These are phyloP conservation scores for Mormyrops boulengeri DNA, from an alignment of 2,797 vertebrate genomes.

Conservation along the genomic window DNA sequence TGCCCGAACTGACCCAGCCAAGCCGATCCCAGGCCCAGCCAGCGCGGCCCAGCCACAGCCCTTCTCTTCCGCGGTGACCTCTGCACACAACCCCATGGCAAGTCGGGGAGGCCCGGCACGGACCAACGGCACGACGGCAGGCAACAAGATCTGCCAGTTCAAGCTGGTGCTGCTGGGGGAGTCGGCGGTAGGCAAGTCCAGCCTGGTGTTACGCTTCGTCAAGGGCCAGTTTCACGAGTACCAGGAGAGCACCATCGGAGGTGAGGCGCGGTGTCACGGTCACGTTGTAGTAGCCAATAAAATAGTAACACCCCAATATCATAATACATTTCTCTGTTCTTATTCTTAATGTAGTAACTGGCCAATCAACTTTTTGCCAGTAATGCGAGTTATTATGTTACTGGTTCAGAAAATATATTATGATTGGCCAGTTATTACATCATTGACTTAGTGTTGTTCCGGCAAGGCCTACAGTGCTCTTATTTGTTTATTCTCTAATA, in stretches of 20 bases:
- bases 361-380: background rate
- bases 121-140: constrained; percentile 84
- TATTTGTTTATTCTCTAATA: background rate
- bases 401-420: background rate
- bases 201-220: constrained; percentile 94
- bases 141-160: constrained; percentile 98
- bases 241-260: constrained; percentile 99
- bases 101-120: constrained; percentile 86
- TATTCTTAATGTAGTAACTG: background rate
- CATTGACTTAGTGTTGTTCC: background rate
- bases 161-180: constrained; percentile 96
- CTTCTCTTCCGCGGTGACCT: constrained; percentile 6
- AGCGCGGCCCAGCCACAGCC: background rate
- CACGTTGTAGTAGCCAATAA: background rate
- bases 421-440: background rate
- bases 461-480: background rate
- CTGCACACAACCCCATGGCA: constrained; percentile 67
- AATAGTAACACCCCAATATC: background rate
- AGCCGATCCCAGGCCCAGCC: constrained; percentile 11
- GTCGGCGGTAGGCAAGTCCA: constrained; percentile 95
- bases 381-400: background rate
- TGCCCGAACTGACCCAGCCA: constrained; percentile 25
- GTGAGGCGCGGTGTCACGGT: constrained; percentile 54
- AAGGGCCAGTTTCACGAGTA: constrained; percentile 99
- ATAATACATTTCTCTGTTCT: background rate